Evolutionary conservation across 2,888 invertebrate species (phyloP).

Genomic region (Laspeyria flexula): DNA sequence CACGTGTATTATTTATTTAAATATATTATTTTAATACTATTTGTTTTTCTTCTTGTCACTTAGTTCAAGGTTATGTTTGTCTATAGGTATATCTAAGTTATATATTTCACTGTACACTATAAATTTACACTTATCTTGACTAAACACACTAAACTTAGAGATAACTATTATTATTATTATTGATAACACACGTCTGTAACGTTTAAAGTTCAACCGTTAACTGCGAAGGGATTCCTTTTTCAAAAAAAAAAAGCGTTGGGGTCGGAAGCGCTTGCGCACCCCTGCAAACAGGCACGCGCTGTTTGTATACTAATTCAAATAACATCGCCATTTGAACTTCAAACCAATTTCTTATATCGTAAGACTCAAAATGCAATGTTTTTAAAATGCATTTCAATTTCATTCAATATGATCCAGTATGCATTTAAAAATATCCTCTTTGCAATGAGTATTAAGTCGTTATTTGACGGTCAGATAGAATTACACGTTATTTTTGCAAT

Average conservation of each 20-base stretch:
- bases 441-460: slow-evolving; percentile 11
- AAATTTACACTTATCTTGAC: background rate
- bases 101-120: background rate
- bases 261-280: slow-evolving; percentile 81
- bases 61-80: too few relatives aligned
- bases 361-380: slow-evolving; percentile 1
- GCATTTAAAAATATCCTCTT: background rate
- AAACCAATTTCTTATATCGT: background rate
- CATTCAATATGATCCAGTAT: too few relatives aligned
- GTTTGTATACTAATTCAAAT: slow-evolving; percentile 27
- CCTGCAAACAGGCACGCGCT: slow-evolving; percentile 75
- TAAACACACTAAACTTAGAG: slow-evolving; percentile 16
- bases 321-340: slow-evolving; percentile 9
- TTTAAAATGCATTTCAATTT: too few relatives aligned
- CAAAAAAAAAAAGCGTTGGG: slow-evolving; percentile 64
- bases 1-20: too few relatives aligned
- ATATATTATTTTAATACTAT: background rate
- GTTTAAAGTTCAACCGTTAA: slow-evolving; percentile 70
- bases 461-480: slow-evolving; percentile 16
- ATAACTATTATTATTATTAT: slow-evolving; percentile 19
- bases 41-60: background rate
- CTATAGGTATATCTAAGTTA: too few relatives aligned
- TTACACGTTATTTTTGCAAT: slow-evolving; percentile 66
- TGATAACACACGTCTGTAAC: slow-evolving; percentile 46
- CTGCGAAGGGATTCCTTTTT: slow-evolving; percentile 66